phyloP scores from a whole-genome alignment of 2,797 vertebrate genomes.

The Trachurus trachurus region DNA sequence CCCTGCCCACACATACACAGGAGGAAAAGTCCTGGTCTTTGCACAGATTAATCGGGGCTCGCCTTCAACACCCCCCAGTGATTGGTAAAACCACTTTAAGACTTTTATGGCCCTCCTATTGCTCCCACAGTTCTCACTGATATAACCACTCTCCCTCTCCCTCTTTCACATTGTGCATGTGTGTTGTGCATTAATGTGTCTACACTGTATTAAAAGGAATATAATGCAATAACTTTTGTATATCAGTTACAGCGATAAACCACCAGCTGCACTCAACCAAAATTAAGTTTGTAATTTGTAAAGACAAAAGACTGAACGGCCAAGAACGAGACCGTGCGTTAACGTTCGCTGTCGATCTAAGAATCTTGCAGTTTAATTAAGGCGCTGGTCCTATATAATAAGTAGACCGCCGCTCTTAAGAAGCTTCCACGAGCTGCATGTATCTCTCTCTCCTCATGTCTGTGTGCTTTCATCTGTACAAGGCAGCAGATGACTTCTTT shows the following conservation, averaged over 20 bases:
- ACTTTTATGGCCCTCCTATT: constrained; percentile 25
- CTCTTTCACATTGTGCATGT: neutral
- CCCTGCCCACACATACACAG: neutral
- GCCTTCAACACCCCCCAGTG: constrained; percentile 21
- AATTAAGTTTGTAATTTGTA: neutral
- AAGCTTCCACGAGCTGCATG: neutral
- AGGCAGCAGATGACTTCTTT: neutral
- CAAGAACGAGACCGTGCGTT: neutral
- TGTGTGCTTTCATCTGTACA: constrained; percentile 5
- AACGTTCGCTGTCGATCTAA: neutral
- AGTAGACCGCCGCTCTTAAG: neutral
- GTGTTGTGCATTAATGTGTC: neutral
- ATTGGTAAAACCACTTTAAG: constrained; percentile 39
- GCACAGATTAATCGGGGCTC: constrained; percentile 24
- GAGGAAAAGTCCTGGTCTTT: neutral
- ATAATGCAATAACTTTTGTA: neutral
- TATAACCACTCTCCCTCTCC: neutral
- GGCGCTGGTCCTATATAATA: neutral
- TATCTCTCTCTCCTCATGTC: constrained; percentile 1
- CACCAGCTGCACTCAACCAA: neutral
- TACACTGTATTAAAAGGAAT: neutral
- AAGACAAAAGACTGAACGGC: neutral
- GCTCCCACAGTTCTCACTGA: constrained; percentile 24
- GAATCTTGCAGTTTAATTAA: constrained; percentile 25
- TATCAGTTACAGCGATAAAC: neutral